Conservation (phyloP, 2,113 vertebrate species). For the Lagopus leucura region DNA sequence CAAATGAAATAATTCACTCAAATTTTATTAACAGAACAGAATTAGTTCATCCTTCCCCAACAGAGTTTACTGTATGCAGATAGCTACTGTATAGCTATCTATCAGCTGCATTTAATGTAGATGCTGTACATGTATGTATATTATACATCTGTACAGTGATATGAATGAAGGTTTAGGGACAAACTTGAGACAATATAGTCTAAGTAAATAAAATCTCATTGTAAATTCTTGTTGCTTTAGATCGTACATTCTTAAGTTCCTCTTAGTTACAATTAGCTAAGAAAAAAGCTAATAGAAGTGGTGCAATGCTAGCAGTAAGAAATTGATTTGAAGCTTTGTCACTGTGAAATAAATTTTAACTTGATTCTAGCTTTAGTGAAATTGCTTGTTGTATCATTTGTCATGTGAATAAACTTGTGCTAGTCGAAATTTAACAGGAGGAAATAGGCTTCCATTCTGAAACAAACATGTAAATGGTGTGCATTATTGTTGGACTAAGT, state of each 20-base stretch:
- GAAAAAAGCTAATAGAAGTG: background rate
- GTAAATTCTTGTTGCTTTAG: background rate
- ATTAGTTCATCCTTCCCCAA: conserved; percentile 44
- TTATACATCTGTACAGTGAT: background rate
- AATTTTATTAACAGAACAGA: background rate
- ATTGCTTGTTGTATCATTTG: background rate
- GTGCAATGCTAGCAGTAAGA: background rate
- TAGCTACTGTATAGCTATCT: background rate
- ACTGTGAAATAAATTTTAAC: background rate
- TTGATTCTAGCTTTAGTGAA: background rate
- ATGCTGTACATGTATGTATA: background rate
- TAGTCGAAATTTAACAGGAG: background rate
- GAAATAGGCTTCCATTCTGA: background rate
- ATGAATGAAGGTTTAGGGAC: background rate
- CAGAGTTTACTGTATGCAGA: background rate
- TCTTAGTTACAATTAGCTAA: background rate
- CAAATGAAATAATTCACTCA: background rate
- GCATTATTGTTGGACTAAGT: background rate
- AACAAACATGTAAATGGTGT: background rate
- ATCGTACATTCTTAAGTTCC: background rate
- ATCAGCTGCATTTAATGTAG: background rate
- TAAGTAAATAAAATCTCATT: background rate
- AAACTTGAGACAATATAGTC: background rate
- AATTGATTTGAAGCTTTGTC: background rate
- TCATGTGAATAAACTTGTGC: background rate